These are phyloP conservation scores for Sigmodon hispidus DNA, from an alignment of 2,113 vertebrate genomes.

Conservation along the genomic window DNA sequence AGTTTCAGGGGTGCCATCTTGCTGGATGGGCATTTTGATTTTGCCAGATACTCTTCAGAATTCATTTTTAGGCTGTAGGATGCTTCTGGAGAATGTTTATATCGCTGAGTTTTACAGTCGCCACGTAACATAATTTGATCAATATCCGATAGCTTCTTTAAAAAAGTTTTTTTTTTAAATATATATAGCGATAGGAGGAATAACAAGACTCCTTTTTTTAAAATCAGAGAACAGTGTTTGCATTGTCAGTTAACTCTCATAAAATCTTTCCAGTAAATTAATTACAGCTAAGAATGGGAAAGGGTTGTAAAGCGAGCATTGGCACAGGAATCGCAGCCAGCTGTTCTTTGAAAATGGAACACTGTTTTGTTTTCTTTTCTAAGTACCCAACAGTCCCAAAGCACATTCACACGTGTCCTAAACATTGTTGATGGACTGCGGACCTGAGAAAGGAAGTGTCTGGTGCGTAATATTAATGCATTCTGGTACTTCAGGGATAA, in stretches of 20 bases:
- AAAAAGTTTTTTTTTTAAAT: conserved; percentile 58
- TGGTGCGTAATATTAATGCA: conserved; percentile 32
- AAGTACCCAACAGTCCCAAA: conserved; percentile 47
- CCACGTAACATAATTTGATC: conserved; percentile 53
- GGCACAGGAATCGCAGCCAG: conserved; percentile 58
- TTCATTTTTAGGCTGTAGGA: conserved; percentile 49
- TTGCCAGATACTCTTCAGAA: conserved; percentile 55
- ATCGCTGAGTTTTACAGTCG: conserved; percentile 50
- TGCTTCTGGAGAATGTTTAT: conserved; percentile 43
- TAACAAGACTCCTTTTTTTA: conserved; percentile 52
- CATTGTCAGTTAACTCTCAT: conserved; percentile 64
- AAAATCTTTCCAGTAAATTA: conserved; percentile 75
- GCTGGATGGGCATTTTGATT: conserved; percentile 47
- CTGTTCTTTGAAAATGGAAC: conserved; percentile 69
- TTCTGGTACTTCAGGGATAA: not conserved
- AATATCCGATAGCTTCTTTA: conserved; percentile 49
- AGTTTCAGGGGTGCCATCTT: conserved; percentile 39
- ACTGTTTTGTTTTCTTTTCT: conserved; percentile 59
- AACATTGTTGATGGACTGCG: conserved; percentile 44
- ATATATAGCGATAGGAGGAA: conserved; percentile 40
- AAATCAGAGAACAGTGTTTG: conserved; percentile 23
- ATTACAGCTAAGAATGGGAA: conserved; percentile 73
- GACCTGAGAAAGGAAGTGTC: not conserved
- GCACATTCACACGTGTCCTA: not conserved
- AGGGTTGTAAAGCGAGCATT: conserved; percentile 39